phyloP scores from a whole-genome alignment of 1,140 invertebrate species.

The Drosophila prosaltans region DNA sequence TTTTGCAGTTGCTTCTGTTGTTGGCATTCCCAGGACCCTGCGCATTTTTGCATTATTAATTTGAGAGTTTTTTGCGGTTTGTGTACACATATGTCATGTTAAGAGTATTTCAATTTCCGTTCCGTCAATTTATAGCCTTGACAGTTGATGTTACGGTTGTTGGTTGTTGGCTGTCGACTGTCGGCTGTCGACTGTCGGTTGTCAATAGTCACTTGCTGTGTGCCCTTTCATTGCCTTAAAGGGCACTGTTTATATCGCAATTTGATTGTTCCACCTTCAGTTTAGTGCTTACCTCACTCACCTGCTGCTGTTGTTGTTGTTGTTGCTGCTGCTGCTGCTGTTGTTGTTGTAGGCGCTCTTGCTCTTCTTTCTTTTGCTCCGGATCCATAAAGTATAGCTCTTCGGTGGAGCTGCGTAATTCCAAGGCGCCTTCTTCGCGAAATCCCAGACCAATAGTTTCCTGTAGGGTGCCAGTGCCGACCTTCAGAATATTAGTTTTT shows the following conservation, averaged over 20 bases:
- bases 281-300: too few species aligned
- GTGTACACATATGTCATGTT: slow-evolving; percentile 32
- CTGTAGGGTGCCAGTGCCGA: slow-evolving; percentile 83
- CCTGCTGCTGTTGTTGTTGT: slow-evolving; percentile 35
- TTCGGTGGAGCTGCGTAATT: slow-evolving; percentile 92
- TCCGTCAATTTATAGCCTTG: slow-evolving; percentile 28
- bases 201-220: too few species aligned
- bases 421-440: slow-evolving; percentile 90
- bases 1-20: slow-evolving; percentile 26
- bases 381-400: slow-evolving; percentile 91
- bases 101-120: slow-evolving; percentile 44
- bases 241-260: too few species aligned
- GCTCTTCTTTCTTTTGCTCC: slow-evolving; percentile 84
- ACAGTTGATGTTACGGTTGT: slow-evolving; percentile 5
- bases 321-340: slow-evolving; percentile 50
- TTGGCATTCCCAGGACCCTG: slow-evolving; percentile 35
- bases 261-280: too few species aligned
- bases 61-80: slow-evolving; percentile 27
- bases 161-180: slow-evolving; percentile 38
- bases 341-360: slow-evolving; percentile 74
- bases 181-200: too few species aligned
- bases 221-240: too few species aligned
- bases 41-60: slow-evolving; percentile 55
- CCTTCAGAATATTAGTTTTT: slow-evolving; percentile 79
- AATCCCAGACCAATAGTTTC: slow-evolving; percentile 85